Conservation (phyloP, 1,140 invertebrate genomes). For the Mizuhopecten yessoensis region DNA sequence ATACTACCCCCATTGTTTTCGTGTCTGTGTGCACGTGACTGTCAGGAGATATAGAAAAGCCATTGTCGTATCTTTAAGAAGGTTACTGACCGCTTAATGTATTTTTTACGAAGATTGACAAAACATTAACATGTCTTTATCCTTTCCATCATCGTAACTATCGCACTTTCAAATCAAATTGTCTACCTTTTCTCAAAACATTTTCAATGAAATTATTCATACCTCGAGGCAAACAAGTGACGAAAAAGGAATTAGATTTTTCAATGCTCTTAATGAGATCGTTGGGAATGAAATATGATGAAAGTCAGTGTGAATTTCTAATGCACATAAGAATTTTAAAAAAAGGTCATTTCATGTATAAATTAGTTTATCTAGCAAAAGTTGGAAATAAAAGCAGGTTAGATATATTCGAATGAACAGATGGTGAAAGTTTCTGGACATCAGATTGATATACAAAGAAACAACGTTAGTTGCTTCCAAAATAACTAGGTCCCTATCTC, state of each 20-base stretch:
- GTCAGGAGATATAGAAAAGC: not conserved
- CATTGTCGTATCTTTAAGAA: not conserved
- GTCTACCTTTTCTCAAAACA: not conserved
- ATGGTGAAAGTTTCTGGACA: not conserved
- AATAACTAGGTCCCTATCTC: not conserved
- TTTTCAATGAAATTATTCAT: not conserved
- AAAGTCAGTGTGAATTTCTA: no score
- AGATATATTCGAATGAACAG: not conserved
- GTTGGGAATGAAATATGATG: no score
- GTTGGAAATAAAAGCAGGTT: not conserved
- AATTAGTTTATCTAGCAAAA: no score
- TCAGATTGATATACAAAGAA: not conserved
- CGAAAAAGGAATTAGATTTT: no score
- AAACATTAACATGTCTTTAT: not conserved
- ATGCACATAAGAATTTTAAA: no score
- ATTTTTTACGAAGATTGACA: conserved; percentile 22
- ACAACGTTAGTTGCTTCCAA: not conserved
- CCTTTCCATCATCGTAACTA: not conserved
- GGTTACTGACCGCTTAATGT: not conserved
- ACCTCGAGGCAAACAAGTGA: not conserved
- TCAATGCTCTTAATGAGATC: no score
- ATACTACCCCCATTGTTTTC: not conserved
- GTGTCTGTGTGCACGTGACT: no score
- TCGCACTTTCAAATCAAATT: not conserved
- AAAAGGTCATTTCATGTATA: no score